Evolutionary conservation across 2,113 vertebrate species (phyloP), one percentile per base, ranked within the genome.

Genomic region (Burhinus oedicnemus): DNA sequence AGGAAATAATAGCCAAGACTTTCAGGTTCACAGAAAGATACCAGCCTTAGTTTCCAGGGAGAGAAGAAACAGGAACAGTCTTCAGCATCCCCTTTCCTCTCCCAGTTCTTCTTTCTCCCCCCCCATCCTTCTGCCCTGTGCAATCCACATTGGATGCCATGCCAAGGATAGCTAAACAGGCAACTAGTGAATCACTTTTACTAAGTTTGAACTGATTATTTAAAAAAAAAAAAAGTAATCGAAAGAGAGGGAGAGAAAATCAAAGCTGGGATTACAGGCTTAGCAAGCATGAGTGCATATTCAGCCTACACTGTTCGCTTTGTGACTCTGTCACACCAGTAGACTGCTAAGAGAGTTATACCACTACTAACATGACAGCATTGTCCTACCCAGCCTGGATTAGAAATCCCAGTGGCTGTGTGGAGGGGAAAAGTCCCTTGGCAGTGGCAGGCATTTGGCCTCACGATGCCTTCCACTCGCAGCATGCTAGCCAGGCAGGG

Each of bases 341-440:
- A 95, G 90, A 83, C 97, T 96, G 90, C 88, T 96, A 95, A 96
- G 93, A 96, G 88, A 96, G 96, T 97, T 97, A 97, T 93, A 93
- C 92, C 80, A 87, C 78, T 97, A 86, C 92, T 95, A 97, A 95
- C 83, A 96, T 96, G 97, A 97, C 97, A 97, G 96, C 92, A 95
- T 93, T 96, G 96, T 96, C 94, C 96, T 96, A 22, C 55, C 55
- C 68, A 95, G 93, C 96, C 88, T 93, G 93, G 93, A 95, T 96
- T 95, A 95, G 88, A 94, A 94, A 97, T 94, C 83, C 87, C 85
- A 83, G 90, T 96, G 83, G 71, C 90, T 92, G 76, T 70, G 40
- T 89, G 72, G 68, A 96, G 44, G 29, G 54, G 18, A 75, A 57
- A 81, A 89, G 95, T 93, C 88, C 83, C 94, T 94, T 97, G 92